Evolutionary conservation across 2,888 invertebrate species (phyloP).

Genomic region (Yponomeuta cagnagella): DNA sequence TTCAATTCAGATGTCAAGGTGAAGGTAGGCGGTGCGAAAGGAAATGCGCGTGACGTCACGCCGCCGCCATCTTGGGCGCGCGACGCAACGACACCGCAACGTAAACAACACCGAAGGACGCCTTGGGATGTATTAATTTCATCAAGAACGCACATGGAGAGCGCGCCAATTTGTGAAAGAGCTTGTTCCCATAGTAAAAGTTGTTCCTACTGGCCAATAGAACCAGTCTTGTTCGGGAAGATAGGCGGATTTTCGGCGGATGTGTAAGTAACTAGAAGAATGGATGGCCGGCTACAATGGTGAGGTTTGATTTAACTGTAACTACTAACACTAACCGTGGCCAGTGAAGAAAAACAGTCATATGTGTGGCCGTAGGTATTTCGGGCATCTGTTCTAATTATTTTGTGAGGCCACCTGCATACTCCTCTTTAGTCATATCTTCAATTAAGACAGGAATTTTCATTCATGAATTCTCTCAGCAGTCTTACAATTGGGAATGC

Average conservation of each 20-base stretch:
- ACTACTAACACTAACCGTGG: too few relatives aligned
- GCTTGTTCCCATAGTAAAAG: too few relatives aligned
- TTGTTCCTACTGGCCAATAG: too few relatives aligned
- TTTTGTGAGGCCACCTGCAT: neutral
- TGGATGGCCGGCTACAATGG: too few relatives aligned
- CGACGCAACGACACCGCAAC: constrained; percentile 8
- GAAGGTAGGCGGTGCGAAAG: constrained; percentile 56
- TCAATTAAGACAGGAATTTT: constrained; percentile 1
- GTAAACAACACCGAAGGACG: neutral
- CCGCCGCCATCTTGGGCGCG: constrained; percentile 45
- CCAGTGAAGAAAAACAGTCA: too few relatives aligned
- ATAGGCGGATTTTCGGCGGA: too few relatives aligned
- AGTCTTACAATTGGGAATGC: neutral
- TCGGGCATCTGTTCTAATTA: too few relatives aligned
- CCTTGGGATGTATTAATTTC: neutral
- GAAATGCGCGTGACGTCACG: constrained; percentile 65
- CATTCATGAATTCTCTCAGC: neutral
- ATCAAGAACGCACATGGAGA: neutral
- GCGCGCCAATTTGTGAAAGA: too few relatives aligned
- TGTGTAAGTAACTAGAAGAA: too few relatives aligned
- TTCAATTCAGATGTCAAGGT: constrained; percentile 71
- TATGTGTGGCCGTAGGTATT: too few relatives aligned
- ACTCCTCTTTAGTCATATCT: constrained; percentile 15
- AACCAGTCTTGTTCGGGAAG: too few relatives aligned
- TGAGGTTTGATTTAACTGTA: too few relatives aligned